Evolutionary conservation across 2,113 vertebrate species (phyloP).

Genomic region (Herpailurus yagouaroundi): DNA sequence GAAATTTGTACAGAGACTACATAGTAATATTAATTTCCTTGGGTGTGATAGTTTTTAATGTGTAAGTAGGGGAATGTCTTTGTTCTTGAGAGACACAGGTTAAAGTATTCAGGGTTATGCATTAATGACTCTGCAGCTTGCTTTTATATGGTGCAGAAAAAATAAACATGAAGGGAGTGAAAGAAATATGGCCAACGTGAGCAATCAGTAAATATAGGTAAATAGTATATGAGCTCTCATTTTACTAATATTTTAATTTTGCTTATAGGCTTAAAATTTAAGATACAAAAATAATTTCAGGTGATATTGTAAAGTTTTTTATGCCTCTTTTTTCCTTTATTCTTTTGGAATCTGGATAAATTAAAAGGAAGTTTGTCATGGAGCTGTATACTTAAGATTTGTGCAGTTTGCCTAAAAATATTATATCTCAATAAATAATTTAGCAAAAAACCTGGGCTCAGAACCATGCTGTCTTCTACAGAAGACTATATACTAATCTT

Average conservation of each 20-base stretch:
- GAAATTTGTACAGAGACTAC: conserved; percentile 1
- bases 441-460: not conserved
- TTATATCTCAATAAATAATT: not conserved
- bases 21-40: not conserved
- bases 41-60: not conserved
- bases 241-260: conserved; percentile 9
- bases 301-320: not conserved
- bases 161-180: not conserved
- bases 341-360: conserved; percentile 1
- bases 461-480: not conserved
- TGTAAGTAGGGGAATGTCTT: not conserved
- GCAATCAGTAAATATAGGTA: not conserved
- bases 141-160: not conserved
- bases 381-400: not conserved
- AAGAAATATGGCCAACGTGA: not conserved
- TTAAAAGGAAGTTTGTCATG: not conserved
- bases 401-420: not conserved
- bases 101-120: not conserved
- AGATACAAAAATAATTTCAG: not conserved
- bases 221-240: not conserved
- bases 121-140: not conserved
- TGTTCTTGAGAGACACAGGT: not conserved
- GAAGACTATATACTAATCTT: not conserved
- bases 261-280: not conserved
- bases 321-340: not conserved